Base-by-base conservation (phyloP, 1,140 invertebrate species). In the Drosophila persimilis region DNA sequence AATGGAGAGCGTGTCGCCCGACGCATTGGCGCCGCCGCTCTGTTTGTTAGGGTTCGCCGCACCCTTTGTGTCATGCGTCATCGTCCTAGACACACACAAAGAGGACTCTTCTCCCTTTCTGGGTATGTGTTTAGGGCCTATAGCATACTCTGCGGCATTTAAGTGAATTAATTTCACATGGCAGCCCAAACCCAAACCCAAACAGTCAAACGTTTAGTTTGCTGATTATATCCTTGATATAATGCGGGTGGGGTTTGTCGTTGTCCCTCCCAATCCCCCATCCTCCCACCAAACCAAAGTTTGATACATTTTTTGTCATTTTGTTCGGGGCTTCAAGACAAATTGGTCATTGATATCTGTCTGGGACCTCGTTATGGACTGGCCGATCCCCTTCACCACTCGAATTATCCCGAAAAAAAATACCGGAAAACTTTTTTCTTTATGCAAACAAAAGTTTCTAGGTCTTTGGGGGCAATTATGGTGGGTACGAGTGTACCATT, bases 141-240 rank as follows among this genome's bases (percentile, higher is more conserved):
- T 78, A 74, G 75, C 80, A 83, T 83, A 84, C 79, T 83, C 77
- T 83, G 79, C 50, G 80, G 74, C 79, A 78, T 78, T 83, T 84
- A 84, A 84, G 80, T 72, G 80, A 83, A 83, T 83, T 83, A 83
- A 84, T 83, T 83, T 83, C 71, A 72, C 58, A 72, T 75, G n/a
- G 44, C 53, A 9, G 17, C 31, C 41, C 24, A 6, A 44, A 5
- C 41, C 24, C 9, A 44, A 5, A 3, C 60, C 63, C 39, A n/a
- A 24, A 15, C 5, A 22, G 44, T 43, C 39, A 35, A 55, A 7
- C 74, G 63, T 81, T 81, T 81, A 76, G 78, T 81, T 67, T 53
- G 57, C 53, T 58, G 64, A 84, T 79, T 79, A 79, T 53, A 59
- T 79, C 15, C 55, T 43, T 31, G 43, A 22, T 3, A 20, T 9